These are phyloP conservation scores for Triops longicaudatus DNA, from an alignment of 1,140 invertebrate species.

Conservation along the genomic window DNA sequence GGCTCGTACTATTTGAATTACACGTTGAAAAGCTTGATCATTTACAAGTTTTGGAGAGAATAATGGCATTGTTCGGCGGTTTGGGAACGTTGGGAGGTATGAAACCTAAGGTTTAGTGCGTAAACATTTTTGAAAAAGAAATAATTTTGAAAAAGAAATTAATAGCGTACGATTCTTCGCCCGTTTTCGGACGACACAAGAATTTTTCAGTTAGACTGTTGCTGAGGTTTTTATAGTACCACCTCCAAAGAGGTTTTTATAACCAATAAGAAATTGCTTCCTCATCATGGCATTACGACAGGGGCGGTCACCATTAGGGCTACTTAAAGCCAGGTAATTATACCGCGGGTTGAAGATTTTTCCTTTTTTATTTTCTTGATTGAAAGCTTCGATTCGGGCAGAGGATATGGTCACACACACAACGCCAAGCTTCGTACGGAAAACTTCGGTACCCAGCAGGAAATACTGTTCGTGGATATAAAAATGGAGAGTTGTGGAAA, in stretches of 20 bases:
- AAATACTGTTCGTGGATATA: background rate
- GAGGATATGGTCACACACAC: background rate
- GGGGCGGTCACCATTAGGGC: background rate
- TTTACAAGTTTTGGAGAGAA: too few relatives aligned
- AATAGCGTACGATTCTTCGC: background rate
- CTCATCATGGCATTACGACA: background rate
- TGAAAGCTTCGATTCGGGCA: background rate
- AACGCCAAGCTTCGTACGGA: background rate
- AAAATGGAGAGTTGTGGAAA: background rate
- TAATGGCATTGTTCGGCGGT: background rate
- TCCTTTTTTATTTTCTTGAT: background rate
- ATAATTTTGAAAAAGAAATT: background rate
- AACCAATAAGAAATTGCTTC: slow-evolving; percentile 1
- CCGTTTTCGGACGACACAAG: background rate
- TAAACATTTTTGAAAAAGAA: background rate
- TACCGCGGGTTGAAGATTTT: background rate
- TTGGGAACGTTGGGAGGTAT: background rate
- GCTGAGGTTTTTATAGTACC: background rate
- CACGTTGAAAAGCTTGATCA: background rate
- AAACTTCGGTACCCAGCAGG: background rate
- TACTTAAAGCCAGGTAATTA: slow-evolving; percentile 1
- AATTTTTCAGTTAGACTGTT: background rate
- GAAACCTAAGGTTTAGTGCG: background rate
- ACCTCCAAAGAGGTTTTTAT: slow-evolving; percentile 15
- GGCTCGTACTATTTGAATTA: slow-evolving; percentile 8